phyloP scores from a whole-genome alignment of 2,888 invertebrate genomes.

The Mythimna vitellina region DNA sequence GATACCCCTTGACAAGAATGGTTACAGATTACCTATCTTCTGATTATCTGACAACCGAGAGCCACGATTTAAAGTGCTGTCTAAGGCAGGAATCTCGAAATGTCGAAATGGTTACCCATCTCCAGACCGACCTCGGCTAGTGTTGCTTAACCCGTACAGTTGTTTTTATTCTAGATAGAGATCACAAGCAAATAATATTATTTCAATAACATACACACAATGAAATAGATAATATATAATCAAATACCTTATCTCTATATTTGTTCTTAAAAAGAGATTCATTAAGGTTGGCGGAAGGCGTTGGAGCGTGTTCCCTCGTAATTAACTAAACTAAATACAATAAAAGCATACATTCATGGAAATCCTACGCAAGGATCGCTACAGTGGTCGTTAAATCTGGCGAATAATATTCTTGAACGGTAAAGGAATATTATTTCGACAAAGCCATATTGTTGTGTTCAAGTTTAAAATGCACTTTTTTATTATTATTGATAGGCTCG shows the following conservation, averaged over 20 bases:
- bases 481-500: neutral
- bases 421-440: too few species aligned
- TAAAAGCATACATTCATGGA: slow-evolving; percentile 63
- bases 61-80: too few species aligned
- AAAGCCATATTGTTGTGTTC: neutral
- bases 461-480: neutral
- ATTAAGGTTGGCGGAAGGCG: slow-evolving; percentile 63
- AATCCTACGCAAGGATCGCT: slow-evolving; percentile 65
- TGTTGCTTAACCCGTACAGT: too few species aligned
- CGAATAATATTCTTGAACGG: neutral
- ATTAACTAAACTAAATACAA: slow-evolving; percentile 75
- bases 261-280: slow-evolving; percentile 36
- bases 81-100: too few species aligned
- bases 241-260: slow-evolving; percentile 20
- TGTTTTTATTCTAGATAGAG: too few species aligned
- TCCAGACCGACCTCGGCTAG: too few species aligned
- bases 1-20: too few species aligned
- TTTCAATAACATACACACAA: too few species aligned
- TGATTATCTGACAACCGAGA: too few species aligned
- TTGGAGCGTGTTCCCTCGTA: slow-evolving; percentile 72
- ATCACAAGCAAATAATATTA: too few species aligned
- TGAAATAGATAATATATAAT: neutral
- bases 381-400: slow-evolving; percentile 46
- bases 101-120: too few species aligned
- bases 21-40: too few species aligned